A percentile compares a stretch with the other conserved stretches of the same genome.
phyloP scores from a whole-genome alignment of 2,888 invertebrate species.

The Tinea pellionella region DNA sequence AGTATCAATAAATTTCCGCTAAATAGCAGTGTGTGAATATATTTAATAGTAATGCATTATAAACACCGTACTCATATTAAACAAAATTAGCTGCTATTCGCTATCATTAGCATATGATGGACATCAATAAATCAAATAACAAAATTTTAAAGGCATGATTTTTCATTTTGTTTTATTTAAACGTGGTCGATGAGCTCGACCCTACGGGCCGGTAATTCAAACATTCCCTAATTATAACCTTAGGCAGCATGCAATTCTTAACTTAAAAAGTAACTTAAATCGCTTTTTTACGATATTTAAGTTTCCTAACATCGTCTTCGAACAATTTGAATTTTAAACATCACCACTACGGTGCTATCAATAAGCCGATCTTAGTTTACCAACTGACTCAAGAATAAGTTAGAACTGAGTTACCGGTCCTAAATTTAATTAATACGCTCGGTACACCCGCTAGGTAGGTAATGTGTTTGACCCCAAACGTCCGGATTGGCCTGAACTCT shows the following conservation, averaged over 20 bases:
- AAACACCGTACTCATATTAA: not conserved
- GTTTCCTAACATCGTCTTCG: too few relatives aligned
- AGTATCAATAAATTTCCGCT: too few relatives aligned
- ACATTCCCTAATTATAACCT: too few relatives aligned
- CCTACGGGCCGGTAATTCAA: too few relatives aligned
- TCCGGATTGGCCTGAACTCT: conserved; percentile 55
- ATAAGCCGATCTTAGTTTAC: too few relatives aligned
- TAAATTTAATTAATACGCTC: conserved; percentile 13
- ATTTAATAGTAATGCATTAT: not conserved
- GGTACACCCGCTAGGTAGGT: conserved; percentile 56
- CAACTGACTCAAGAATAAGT: too few relatives aligned
- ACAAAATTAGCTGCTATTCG: not conserved
- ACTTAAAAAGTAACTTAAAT: too few relatives aligned
- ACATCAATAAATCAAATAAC: conserved; percentile 5
- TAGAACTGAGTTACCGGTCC: too few relatives aligned
- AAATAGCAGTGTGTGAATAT: not conserved
- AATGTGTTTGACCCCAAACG: conserved; percentile 62
- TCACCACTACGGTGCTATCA: too few relatives aligned
- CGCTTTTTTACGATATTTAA: too few relatives aligned
- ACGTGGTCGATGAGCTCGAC: not conserved
- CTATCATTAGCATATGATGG: not conserved
- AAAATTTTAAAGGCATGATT: not conserved
- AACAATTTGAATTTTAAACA: too few relatives aligned
- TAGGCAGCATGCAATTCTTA: too few relatives aligned
- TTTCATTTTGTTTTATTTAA: conserved; percentile 3